Evolutionary conservation across 2,113 vertebrate species (phyloP).

Genomic region (Spheniscus mendiculus): DNA sequence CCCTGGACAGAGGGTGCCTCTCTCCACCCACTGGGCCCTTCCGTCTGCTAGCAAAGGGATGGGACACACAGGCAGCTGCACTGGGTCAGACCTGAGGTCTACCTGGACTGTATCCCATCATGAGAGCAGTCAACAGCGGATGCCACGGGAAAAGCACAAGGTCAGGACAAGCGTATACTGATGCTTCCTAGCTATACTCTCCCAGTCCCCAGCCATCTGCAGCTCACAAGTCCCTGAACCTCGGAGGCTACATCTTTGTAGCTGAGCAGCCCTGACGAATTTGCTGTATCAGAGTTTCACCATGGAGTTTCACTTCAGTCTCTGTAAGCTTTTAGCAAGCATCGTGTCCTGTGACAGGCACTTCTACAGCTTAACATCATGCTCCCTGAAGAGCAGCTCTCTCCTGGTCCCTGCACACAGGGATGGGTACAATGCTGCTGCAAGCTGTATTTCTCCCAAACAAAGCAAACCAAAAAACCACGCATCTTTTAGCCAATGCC

Average conservation of each 20-base stretch:
- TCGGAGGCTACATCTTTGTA: not conserved
- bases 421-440: not conserved
- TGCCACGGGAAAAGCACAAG: not conserved
- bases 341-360: accelerated
- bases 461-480: not conserved
- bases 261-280: not conserved
- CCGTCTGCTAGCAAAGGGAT: not conserved
- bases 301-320: not conserved
- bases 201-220: not conserved
- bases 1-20: not conserved
- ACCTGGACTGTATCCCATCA: not conserved
- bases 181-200: not conserved
- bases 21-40: not conserved
- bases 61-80: not conserved
- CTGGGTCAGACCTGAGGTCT: accelerated
- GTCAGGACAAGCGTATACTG: not conserved
- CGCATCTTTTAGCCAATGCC: not conserved
- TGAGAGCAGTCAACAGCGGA: not conserved
- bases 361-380: not conserved
- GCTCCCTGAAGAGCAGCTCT: not conserved
- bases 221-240: not conserved
- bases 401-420: not conserved
- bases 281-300: not conserved
- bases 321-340: not conserved
- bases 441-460: not conserved